These are phyloP conservation scores for Clanis bilineata DNA, from an alignment of 2,888 invertebrate genomes.

Conservation along the genomic window DNA sequence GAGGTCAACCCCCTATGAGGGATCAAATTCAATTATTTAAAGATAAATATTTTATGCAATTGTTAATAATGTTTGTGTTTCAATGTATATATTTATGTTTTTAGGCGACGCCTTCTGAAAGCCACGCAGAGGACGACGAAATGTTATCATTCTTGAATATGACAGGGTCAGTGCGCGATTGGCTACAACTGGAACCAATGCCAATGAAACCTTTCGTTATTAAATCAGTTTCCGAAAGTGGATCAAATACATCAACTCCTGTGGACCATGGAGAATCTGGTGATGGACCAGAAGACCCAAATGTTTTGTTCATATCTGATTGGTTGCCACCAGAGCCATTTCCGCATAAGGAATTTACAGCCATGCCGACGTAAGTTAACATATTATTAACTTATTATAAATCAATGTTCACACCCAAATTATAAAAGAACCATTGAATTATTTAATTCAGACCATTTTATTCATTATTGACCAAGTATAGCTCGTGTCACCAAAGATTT, in stretches of 20 bases:
- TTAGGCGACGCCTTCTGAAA: slow-evolving; percentile 1
- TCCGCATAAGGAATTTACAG: slow-evolving; percentile 77
- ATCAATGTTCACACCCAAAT: no score
- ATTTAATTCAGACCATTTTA: no score
- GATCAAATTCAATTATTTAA: no score
- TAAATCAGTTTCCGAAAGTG: slow-evolving; percentile 30
- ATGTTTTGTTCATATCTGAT: slow-evolving; percentile 63
- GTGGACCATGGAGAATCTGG: slow-evolving; percentile 32
- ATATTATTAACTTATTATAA: background rate
- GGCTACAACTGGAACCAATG: slow-evolving; percentile 63
- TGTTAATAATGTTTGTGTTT: no score
- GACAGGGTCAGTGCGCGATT: slow-evolving; percentile 63
- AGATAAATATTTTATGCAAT: no score
- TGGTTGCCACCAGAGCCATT: slow-evolving; percentile 84
- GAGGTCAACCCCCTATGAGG: no score
- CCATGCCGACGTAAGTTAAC: slow-evolving; percentile 82
- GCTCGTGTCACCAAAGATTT: no score
- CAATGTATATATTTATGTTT: no score
- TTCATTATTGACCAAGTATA: no score
- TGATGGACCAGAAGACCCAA: slow-evolving; percentile 28
- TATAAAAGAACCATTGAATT: no score
- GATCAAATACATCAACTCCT: slow-evolving; percentile 33
- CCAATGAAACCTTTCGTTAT: slow-evolving; percentile 45
- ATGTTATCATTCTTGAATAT: slow-evolving; percentile 62
- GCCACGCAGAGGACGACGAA: slow-evolving; percentile 39